Base-by-base conservation (phyloP, 1,140 invertebrate species). In the Bombus soroeensis region DNA sequence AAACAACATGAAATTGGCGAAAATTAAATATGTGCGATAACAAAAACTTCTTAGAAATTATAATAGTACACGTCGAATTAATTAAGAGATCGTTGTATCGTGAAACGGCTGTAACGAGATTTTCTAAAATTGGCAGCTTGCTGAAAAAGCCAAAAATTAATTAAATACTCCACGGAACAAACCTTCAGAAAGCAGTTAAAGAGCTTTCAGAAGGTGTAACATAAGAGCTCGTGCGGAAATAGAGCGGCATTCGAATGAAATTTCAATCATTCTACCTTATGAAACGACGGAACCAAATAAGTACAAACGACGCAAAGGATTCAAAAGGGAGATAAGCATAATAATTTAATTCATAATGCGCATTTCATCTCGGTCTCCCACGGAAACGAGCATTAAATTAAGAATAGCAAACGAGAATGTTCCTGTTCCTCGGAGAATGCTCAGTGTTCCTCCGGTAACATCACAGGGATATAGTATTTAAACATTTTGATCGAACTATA, bases 331-430 rank as follows among this genome's bases (percentile, higher is more conserved):
- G 25, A 28, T 32, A 34, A 68, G 76, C 79, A 37, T 81, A 34
- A 64, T 84, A 89, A 81, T 81, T 89, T 43, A 88, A 88, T 89
- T 81, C 64, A 25, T 39, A 88, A 86, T 1, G 2, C 37, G 37
- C 59, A 82, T 71, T 43, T 9, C 62, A 34, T 4, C 15, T 39
- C 57, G n/a, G 22, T 68, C 22, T 68, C 57, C 34, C 34, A 22
- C 1, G 22, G 18, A 39, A 15, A 47, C 8, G 39, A 8, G 4
- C 32, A 68, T 68, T 32, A 32, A 76, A 15, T 8, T 32, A 9
- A 57, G 47, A 75, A 28, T 28, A 28, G 34, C 32, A 12, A 57
- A 57, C 13, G 34, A 34, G 22, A 39, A 70, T 41, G n/a, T n/a
- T n/a, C n/a, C n/a, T n/a, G n/a, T n/a, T n/a, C n/a, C n/a, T n/a